Conservation (phyloP, 2,888 invertebrate genomes). For the Ectropis crepuscularia region DNA sequence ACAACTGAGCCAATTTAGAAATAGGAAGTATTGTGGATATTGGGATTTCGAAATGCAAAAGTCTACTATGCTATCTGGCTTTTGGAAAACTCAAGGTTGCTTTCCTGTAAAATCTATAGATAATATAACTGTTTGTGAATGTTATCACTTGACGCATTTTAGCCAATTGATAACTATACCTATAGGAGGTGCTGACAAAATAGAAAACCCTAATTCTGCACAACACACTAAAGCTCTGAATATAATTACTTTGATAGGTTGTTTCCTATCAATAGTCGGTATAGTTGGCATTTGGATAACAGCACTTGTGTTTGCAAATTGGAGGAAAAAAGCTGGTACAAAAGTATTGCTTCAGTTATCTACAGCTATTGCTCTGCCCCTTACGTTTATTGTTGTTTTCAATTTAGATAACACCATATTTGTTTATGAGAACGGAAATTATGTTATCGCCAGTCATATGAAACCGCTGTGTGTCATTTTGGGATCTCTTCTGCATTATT, state of each 20-base stretch:
- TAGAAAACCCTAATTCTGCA: conserved; percentile 41
- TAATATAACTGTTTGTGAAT: conserved; percentile 71
- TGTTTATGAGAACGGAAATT: conserved; percentile 50
- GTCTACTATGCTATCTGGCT: conserved; percentile 57
- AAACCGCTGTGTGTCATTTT: conserved; percentile 80
- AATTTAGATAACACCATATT: conserved; percentile 66
- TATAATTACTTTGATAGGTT: conserved; percentile 84
- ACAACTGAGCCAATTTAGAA: conserved; percentile 47
- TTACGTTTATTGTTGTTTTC: conserved; percentile 74
- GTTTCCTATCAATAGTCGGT: conserved; percentile 84
- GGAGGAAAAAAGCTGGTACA: conserved; percentile 87
- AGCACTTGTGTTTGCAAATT: conserved; percentile 83
- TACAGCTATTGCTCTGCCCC: conserved; percentile 85
- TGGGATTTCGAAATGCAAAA: conserved; percentile 80
- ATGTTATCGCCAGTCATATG: conserved; percentile 52
- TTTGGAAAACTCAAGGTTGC: conserved; percentile 85
- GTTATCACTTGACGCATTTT: conserved; percentile 86
- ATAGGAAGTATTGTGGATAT: conserved; percentile 76
- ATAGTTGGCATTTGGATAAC: conserved; percentile 85
- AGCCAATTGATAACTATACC: conserved; percentile 80
- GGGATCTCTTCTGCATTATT: conserved; percentile 87
- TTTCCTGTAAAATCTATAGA: conserved; percentile 58
- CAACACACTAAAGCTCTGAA: conserved; percentile 78
- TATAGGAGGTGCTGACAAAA: conserved; percentile 36
- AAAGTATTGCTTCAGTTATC: conserved; percentile 88